phyloP scores from a whole-genome alignment of 2,797 vertebrate genomes.

The Glyptemys insculpta region DNA sequence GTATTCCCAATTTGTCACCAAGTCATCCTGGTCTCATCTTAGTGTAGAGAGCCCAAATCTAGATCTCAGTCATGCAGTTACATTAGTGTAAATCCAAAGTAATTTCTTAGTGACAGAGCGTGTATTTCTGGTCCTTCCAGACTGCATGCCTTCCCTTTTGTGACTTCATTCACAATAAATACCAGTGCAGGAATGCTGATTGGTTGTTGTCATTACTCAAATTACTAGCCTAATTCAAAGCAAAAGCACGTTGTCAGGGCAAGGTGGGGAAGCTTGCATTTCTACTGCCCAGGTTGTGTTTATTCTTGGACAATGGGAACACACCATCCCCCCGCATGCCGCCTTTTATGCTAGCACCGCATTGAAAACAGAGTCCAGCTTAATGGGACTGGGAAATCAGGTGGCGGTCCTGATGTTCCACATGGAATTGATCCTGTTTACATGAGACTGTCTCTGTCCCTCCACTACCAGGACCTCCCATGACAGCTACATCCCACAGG shows the following conservation, averaged over 20 bases:
- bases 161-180: background rate
- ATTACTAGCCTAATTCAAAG: background rate
- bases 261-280: background rate
- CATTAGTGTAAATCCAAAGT: background rate
- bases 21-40: background rate
- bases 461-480: background rate
- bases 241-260: background rate
- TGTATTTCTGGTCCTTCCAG: background rate
- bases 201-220: background rate
- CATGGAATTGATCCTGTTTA: background rate
- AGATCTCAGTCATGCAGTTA: too few species aligned
- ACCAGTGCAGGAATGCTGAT: background rate
- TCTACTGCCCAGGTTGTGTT: background rate
- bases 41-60: background rate
- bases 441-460: background rate
- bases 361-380: background rate
- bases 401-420: background rate
- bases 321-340: rapidly evolving
- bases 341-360: background rate
- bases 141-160: background rate
- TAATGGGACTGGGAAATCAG: background rate
- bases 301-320: background rate
- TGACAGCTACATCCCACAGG: background rate
- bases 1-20: background rate
- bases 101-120: background rate